These are phyloP conservation scores for Halcyon leucocephala DNA, from an alignment of 2,797 vertebrate genomes.

Conservation along the genomic window DNA sequence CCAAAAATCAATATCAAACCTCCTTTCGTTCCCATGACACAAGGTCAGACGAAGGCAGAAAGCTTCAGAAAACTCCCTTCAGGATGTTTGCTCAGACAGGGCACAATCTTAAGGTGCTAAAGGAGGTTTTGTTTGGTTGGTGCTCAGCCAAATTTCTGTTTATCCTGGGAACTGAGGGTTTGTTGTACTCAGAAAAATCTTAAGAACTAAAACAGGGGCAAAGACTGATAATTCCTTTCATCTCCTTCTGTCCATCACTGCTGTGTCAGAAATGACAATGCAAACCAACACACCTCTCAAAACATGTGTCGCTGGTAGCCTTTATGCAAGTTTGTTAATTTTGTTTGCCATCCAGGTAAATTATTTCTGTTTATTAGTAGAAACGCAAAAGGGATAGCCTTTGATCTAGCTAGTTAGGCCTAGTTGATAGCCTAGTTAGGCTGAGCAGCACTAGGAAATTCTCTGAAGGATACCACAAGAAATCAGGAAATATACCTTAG, in stretches of 20 bases:
- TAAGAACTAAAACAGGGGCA: neutral
- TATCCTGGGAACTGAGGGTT: neutral
- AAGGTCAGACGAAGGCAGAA: neutral
- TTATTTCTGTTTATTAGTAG: neutral
- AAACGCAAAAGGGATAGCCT: neutral
- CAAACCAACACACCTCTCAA: neutral
- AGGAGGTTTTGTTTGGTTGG: neutral
- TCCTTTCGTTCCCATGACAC: neutral
- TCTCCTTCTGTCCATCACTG: neutral
- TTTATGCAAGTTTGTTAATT: neutral
- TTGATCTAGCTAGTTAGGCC: no score
- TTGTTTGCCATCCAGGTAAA: neutral
- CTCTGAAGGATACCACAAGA: neutral
- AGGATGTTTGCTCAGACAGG: neutral
- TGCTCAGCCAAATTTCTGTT: neutral
- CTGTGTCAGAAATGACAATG: neutral
- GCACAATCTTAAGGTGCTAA: neutral
- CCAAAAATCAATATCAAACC: neutral
- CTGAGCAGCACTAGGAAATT: neutral
- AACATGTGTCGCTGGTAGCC: neutral
- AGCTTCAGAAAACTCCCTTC: neutral
- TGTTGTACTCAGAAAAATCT: neutral
- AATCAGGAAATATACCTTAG: neutral
- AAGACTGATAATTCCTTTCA: neutral
- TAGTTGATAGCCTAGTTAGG: neutral